Evolutionary conservation across 1,140 invertebrate genomes (phyloP).

Genomic region (Cotesia typhae): DNA sequence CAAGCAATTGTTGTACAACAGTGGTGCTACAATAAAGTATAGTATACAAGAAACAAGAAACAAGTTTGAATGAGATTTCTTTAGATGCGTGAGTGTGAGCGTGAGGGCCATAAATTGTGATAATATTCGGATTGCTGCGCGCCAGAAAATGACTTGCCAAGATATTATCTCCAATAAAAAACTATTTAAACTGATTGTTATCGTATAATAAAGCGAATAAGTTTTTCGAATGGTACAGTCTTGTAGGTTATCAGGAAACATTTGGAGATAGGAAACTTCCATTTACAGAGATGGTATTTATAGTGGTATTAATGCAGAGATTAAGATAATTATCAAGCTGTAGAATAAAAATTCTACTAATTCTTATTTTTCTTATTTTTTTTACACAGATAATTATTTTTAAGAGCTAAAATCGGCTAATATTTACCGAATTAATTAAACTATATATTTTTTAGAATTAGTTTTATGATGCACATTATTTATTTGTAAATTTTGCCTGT

Average conservation of each 20-base stretch:
- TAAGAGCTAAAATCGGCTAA: too few relatives aligned
- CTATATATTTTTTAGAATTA: too few relatives aligned
- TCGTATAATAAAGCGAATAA: slow-evolving; percentile 29
- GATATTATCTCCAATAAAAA: slow-evolving; percentile 13
- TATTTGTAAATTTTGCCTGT: too few relatives aligned
- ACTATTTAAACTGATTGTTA: slow-evolving; percentile 35
- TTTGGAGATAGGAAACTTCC: slow-evolving; percentile 23
- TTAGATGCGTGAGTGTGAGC: slow-evolving; percentile 15
- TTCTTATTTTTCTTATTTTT: too few relatives aligned
- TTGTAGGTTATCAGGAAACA: slow-evolving; percentile 29
- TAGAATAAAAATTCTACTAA: too few relatives aligned
- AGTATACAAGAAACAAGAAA: slow-evolving; percentile 1
- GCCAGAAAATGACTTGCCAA: slow-evolving; percentile 25
- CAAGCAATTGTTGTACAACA: slow-evolving; percentile 36
- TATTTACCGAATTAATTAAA: too few relatives aligned
- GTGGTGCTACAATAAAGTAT: slow-evolving; percentile 27
- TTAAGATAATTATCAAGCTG: not conserved
- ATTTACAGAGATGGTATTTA: slow-evolving; percentile 19
- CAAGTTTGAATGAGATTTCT: slow-evolving; percentile 31
- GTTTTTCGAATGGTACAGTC: slow-evolving; percentile 19
- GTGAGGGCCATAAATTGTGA: slow-evolving; percentile 5
- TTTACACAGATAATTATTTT: not conserved
- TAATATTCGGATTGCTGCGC: not conserved
- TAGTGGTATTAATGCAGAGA: not conserved
- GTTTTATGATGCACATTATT: too few relatives aligned